phyloP scores from a whole-genome alignment of 2,888 invertebrate species.

The Petrolisthes manimaculis region DNA sequence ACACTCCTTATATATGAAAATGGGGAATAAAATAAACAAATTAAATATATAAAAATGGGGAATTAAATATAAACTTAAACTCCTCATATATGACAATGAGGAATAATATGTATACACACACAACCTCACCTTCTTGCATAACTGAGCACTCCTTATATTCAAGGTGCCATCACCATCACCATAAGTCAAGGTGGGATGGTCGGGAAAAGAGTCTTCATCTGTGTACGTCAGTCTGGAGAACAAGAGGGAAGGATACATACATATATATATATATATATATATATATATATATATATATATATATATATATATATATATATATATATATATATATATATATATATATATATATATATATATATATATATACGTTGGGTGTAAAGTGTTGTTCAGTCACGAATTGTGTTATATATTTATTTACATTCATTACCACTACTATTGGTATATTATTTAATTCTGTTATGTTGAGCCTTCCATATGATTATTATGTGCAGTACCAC shows the following conservation, averaged over 20 bases:
- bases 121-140: constrained; percentile 74
- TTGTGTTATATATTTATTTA: neutral
- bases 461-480: neutral
- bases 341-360: neutral
- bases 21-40: too few relatives aligned
- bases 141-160: constrained; percentile 86
- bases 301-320: neutral
- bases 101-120: too few relatives aligned
- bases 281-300: neutral
- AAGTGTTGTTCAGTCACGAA: too few relatives aligned
- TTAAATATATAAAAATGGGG: too few relatives aligned
- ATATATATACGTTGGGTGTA: neutral
- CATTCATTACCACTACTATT: neutral
- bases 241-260: neutral
- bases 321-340: neutral
- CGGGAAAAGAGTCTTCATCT: constrained; percentile 77
- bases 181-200: constrained; percentile 77
- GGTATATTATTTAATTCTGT: neutral
- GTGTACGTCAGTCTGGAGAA: constrained; percentile 75
- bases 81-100: too few relatives aligned
- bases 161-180: constrained; percentile 99
- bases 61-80: too few relatives aligned
- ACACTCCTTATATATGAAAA: neutral
- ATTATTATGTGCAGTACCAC: neutral
- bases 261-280: neutral